Evolutionary conservation across 2,888 invertebrate species (phyloP).

Genomic region (Lasioglossum leucozonium): DNA sequence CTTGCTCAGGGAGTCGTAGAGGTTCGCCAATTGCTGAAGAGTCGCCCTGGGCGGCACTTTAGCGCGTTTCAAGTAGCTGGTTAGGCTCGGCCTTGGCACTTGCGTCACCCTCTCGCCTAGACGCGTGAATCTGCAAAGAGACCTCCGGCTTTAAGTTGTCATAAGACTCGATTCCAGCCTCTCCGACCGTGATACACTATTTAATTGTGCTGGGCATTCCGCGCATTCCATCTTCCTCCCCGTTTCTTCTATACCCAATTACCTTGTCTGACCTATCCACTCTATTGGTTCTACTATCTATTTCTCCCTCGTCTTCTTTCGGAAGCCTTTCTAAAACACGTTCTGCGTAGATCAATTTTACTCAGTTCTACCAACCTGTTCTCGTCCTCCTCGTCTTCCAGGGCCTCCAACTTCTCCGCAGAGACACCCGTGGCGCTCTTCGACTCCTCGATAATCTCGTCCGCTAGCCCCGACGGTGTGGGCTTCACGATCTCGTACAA

Average conservation of each 20-base stretch:
- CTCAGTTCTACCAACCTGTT: conserved; percentile 68
- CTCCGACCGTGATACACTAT: not conserved
- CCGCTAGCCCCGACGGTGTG: conserved; percentile 48
- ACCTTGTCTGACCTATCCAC: not conserved
- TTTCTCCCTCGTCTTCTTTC: too few species aligned
- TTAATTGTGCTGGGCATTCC: not conserved
- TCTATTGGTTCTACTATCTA: not conserved
- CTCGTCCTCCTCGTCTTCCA: conserved; percentile 78
- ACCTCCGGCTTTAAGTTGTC: not conserved
- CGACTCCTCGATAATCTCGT: conserved; percentile 56
- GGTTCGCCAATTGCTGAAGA: conserved; percentile 86
- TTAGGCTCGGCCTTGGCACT: conserved; percentile 80
- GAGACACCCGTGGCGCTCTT: conserved; percentile 36
- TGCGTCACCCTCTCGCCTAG: conserved; percentile 80
- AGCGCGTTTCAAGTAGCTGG: conserved; percentile 83
- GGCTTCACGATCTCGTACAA: conserved; percentile 74
- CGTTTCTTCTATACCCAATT: not conserved
- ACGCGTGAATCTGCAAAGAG: conserved; percentile 75
- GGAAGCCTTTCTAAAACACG: too few species aligned
- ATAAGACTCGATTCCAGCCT: not conserved
- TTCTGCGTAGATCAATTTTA: not conserved
- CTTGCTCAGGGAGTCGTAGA: conserved; percentile 89
- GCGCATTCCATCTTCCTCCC: not conserved
- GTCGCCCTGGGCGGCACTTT: conserved; percentile 87
- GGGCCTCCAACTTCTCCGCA: conserved; percentile 67